phyloP scores from a whole-genome alignment of 2,113 vertebrate genomes.

The Catagonus wagneri region DNA sequence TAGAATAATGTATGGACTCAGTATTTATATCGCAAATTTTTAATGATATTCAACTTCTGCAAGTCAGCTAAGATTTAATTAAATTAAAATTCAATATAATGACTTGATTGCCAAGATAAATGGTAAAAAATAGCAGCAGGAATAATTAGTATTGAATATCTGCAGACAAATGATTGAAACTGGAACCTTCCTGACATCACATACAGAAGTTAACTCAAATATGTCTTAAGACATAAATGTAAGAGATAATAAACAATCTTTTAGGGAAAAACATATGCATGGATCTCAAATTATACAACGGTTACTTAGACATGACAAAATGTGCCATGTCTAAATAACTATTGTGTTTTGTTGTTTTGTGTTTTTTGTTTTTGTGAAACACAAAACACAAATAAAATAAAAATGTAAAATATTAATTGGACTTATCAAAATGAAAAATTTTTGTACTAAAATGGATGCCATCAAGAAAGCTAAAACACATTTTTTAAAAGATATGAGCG shows the following conservation, averaged over 20 bases:
- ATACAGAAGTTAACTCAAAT: not conserved
- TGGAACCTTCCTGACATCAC: not conserved
- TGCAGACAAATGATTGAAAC: not conserved
- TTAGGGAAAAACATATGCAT: not conserved
- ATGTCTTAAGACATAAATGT: not conserved
- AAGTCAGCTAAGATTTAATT: not conserved
- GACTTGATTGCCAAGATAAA: not conserved
- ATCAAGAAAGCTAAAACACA: not conserved
- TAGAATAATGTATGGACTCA: not conserved
- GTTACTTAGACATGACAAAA: not conserved
- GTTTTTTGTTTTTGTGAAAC: no score
- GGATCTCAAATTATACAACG: not conserved
- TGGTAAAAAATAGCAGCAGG: not conserved
- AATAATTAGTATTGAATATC: not conserved
- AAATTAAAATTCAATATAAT: not conserved
- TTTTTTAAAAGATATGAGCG: not conserved
- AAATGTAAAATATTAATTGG: not conserved
- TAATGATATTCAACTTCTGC: not conserved
- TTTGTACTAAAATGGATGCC: not conserved
- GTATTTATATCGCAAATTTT: not conserved
- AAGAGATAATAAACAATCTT: not conserved
- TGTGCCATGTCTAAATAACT: no score
- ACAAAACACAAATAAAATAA: not conserved
- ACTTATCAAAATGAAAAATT: not conserved
- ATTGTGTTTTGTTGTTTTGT: no score